Percentiles rank a stretch among this genome's conserved stretches.
Conservation (phyloP, 92 coral and sea anemone genomes). For the Zoanthus sociatus region DNA sequence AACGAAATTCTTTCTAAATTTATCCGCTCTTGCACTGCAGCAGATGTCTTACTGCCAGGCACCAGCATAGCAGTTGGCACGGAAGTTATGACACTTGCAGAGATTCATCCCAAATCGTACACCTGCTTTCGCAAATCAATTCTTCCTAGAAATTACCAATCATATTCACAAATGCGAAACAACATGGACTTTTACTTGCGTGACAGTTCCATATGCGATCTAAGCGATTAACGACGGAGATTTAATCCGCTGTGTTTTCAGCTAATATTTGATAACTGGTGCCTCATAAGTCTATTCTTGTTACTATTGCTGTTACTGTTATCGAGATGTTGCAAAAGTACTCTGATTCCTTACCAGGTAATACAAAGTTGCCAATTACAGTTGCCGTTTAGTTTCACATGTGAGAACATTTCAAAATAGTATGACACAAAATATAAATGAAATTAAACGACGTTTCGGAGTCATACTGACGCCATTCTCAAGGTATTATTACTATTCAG, state of each 20-base stretch:
- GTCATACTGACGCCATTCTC: no score
- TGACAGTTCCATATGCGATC: slow-evolving; percentile 58
- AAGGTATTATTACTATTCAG: no score
- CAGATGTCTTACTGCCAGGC: slow-evolving; percentile 1
- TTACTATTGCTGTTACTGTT: no score
- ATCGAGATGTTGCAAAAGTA: no score
- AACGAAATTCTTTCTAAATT: background rate
- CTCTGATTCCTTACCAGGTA: no score
- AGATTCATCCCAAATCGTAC: slow-evolving; percentile 55
- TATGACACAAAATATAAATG: no score
- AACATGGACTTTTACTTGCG: slow-evolving; percentile 63
- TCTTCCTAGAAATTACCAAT: slow-evolving; percentile 59
- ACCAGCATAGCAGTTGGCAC: background rate
- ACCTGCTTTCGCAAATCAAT: slow-evolving; percentile 63
- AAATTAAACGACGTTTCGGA: no score
- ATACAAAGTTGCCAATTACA: no score
- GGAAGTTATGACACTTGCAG: slow-evolving; percentile 54
- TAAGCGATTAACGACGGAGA: background rate
- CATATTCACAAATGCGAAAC: slow-evolving; percentile 43
- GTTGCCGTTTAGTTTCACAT: no score
- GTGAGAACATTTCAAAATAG: no score
- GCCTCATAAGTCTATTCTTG: no score
- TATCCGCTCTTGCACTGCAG: slow-evolving; percentile 29
- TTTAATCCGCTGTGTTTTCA: background rate
- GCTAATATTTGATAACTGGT: no score